Evolutionary conservation across 2,113 vertebrate genomes (phyloP), one percentile per base, ranked within the genome.

Genomic region (Anguilla japonica): DNA sequence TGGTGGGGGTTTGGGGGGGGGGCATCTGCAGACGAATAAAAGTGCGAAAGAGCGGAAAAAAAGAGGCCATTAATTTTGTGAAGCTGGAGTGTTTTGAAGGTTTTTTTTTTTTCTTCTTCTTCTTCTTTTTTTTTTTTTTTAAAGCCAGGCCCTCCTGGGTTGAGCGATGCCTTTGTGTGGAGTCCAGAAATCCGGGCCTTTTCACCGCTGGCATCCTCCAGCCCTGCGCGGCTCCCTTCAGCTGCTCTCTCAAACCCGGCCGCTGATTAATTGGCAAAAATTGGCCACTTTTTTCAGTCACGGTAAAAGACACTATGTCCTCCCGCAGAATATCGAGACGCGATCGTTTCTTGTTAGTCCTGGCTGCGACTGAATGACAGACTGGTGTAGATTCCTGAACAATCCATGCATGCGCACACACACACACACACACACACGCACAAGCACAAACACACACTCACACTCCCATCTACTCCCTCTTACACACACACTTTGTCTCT

Each of bases 61-160:
- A 94, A 60, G 94, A 91, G 91, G 93, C 91, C 93, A 94, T 94
- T 95, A 93, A 94, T 94, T 95, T 94, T 92, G 92, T 94, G 92
- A 92, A 90, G 92, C 92, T 92, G 93, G 94, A 94, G 94, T 87
- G 93, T 92, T 93, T 93, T 93, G 91, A 92, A 94, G 91, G 92
- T 92, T 93, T 67, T 67, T 67, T 26, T 91, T 90, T 93, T 87
- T 87, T 67, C 22, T 34, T 34, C 34, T 92, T 94, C 14, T 60
- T 60, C 15, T 92, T 90, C 93, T 87, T 87, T 67, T 16, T 92
- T 94, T 63, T 63, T 22, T 26, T 92, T 90, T 93, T 87, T 87
- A 50, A n/a, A 87, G 93, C 93, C 93, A 94, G 93, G 89, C 91
- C 92, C 93, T 93, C 93, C 93, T 94, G 93, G 91, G 90, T 91